Conservation (phyloP, 2,113 vertebrate genomes). For the Cololabis saira region DNA sequence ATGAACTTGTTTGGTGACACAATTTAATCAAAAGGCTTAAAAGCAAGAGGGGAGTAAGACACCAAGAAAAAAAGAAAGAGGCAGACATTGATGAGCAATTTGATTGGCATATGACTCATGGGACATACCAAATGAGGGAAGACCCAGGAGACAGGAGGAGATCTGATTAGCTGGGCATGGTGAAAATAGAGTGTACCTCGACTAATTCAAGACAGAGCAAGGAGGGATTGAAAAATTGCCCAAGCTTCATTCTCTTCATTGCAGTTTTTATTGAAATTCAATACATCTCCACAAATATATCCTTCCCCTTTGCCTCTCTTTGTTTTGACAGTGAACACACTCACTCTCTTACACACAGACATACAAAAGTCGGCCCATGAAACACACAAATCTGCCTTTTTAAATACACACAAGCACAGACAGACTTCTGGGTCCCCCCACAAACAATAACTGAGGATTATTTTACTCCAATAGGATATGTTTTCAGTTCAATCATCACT, state of each 20-base stretch:
- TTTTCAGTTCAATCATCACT: constrained; percentile 69
- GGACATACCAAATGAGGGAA: constrained; percentile 71
- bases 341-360: constrained; percentile 19
- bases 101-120: constrained; percentile 77
- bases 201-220: constrained; percentile 71
- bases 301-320: constrained; percentile 42
- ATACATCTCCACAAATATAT: constrained; percentile 71
- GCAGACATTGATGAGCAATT: constrained; percentile 74
- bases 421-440: constrained; percentile 18
- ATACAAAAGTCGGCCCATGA: constrained; percentile 9
- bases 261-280: constrained; percentile 77
- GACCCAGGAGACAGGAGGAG: constrained; percentile 56
- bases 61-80: constrained; percentile 36
- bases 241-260: constrained; percentile 46
- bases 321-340: constrained; percentile 50
- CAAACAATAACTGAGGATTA: constrained; percentile 28
- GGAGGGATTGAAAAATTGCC: constrained; percentile 69
- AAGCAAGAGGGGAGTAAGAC: constrained; percentile 31
- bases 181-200: constrained; percentile 71
- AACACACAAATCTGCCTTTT: constrained; percentile 21
- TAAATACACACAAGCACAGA: constrained; percentile 18
- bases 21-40: constrained; percentile 57
- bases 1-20: constrained; percentile 49
- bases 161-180: constrained; percentile 72
- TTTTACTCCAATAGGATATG: constrained; percentile 48